These are phyloP conservation scores for Mythimna pallens DNA, from an alignment of 2,888 invertebrate species.

Conservation along the genomic window DNA sequence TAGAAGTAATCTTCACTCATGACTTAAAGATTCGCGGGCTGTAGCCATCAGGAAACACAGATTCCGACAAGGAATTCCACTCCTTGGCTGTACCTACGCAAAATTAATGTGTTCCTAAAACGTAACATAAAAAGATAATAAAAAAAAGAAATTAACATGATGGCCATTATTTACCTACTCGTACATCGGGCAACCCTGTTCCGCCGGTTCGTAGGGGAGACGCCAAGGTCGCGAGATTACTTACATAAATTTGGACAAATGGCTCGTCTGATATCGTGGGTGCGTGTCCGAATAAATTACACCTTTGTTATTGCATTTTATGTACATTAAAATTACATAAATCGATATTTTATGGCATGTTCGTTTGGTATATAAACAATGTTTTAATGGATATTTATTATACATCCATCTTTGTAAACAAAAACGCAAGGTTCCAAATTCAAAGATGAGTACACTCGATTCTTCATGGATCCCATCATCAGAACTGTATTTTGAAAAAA, in stretches of 20 bases:
- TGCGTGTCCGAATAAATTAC: constrained; percentile 53
- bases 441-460: too few species aligned
- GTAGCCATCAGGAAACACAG: too few species aligned
- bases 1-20: too few species aligned
- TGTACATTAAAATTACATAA: constrained; percentile 34
- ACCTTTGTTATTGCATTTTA: constrained; percentile 44
- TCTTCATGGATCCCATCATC: too few species aligned
- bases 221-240: constrained; percentile 65
- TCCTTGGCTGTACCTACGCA: too few species aligned
- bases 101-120: too few species aligned
- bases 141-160: constrained; percentile 1
- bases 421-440: not conserved
- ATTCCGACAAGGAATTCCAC: too few species aligned
- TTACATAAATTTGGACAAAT: constrained; percentile 66
- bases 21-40: too few species aligned
- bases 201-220: constrained; percentile 57
- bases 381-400: too few species aligned
- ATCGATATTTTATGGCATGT: constrained; percentile 25
- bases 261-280: constrained; percentile 42
- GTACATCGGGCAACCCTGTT: constrained; percentile 56
- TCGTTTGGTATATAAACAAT: too few species aligned
- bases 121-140: not conserved
- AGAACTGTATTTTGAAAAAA: too few species aligned
- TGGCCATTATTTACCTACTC: constrained; percentile 14
- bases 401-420: not conserved